Evolutionary conservation across 2,797 vertebrate species (phyloP).

Genomic region (Ctenosaura bakeri): DNA sequence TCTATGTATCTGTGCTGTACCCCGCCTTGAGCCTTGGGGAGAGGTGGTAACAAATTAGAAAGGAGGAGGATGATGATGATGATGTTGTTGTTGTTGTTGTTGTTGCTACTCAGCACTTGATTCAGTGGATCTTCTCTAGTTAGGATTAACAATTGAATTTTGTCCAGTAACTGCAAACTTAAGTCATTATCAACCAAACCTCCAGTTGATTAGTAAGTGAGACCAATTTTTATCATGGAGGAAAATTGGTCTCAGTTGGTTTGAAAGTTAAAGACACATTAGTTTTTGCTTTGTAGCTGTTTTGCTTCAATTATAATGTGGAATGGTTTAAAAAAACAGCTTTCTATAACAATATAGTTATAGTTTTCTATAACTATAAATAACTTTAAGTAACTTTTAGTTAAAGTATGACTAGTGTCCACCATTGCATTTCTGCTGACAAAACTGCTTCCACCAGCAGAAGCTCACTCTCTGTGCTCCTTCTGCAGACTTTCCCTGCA

Average conservation of each 20-base stretch:
- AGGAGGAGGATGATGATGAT: too few relatives aligned
- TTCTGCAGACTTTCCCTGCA: too few relatives aligned
- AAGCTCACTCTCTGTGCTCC: not conserved
- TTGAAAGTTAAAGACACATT: not conserved
- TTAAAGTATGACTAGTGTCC: not conserved
- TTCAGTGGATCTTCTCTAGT: too few relatives aligned
- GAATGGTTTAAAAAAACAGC: not conserved
- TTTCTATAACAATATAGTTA: too few relatives aligned
- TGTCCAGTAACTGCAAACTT: not conserved
- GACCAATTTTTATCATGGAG: not conserved
- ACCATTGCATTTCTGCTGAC: not conserved
- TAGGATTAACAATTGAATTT: too few relatives aligned
- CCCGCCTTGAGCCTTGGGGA: too few relatives aligned
- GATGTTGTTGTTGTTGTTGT: too few relatives aligned
- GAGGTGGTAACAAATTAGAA: too few relatives aligned
- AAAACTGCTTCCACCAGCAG: not conserved
- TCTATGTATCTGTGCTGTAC: too few relatives aligned
- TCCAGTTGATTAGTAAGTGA: not conserved
- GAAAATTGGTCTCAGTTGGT: not conserved
- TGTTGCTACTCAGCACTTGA: too few relatives aligned
- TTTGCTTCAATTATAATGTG: not conserved
- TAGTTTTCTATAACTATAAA: not conserved
- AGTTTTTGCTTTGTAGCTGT: not conserved
- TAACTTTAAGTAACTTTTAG: not conserved
- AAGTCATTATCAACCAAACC: not conserved